Percentiles rank a stretch among this genome's conserved stretches.
These are phyloP conservation scores for Picus viridis DNA, from an alignment of 2,797 vertebrate genomes.

Conservation along the genomic window DNA sequence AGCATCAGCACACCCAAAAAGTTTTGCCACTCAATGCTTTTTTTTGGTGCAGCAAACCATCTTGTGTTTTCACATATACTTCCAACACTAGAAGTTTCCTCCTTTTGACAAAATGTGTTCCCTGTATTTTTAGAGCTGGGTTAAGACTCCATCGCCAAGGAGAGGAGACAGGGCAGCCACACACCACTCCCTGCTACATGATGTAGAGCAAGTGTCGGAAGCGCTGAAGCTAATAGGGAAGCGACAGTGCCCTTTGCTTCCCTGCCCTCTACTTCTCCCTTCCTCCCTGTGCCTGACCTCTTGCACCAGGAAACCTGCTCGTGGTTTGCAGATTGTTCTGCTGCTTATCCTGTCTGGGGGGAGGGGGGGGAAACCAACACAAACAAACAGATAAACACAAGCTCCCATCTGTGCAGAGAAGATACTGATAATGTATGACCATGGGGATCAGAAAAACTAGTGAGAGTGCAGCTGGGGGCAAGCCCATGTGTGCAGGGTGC, in stretches of 20 bases:
- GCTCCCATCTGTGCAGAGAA: background rate
- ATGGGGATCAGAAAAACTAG: background rate
- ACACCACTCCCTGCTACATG: background rate
- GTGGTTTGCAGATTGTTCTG: background rate
- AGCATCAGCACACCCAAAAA: background rate
- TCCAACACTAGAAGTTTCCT: constrained; percentile 13
- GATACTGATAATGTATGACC: background rate
- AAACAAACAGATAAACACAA: background rate
- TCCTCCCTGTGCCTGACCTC: constrained; percentile 5
- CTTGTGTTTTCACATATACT: background rate
- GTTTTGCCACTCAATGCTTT: background rate
- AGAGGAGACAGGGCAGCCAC: background rate
- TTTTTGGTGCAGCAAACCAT: background rate
- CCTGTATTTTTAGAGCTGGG: background rate
- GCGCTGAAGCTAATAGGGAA: constrained; percentile 33
- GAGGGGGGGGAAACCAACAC: too few species aligned
- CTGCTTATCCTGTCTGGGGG: background rate
- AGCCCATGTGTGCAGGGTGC: constrained; percentile 57
- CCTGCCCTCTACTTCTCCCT: constrained; percentile 52
- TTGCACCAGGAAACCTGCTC: background rate
- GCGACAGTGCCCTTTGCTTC: constrained; percentile 26
- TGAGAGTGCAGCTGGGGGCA: background rate
- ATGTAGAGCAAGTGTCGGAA: background rate
- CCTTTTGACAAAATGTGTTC: constrained; percentile 17
- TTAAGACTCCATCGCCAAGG: background rate